phyloP scores from a whole-genome alignment of 2,797 vertebrate species.

The Calcarius lapponicus region DNA sequence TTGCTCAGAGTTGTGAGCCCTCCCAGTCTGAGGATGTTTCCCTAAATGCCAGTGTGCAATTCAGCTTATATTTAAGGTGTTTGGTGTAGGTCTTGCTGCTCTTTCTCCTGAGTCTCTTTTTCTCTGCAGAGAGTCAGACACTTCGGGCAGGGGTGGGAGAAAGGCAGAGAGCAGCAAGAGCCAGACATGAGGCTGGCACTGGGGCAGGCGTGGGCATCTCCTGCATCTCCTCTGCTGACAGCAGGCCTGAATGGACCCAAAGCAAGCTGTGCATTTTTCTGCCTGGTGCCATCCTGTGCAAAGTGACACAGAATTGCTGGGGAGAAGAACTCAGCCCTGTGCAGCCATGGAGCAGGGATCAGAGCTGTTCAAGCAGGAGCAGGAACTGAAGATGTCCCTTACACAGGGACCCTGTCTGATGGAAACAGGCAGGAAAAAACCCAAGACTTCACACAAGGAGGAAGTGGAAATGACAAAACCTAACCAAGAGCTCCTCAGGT shows the following conservation, averaged over 20 bases:
- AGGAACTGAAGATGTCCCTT: not conserved
- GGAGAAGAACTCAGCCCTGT: not conserved
- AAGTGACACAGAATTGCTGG: too few species aligned
- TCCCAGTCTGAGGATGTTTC: not conserved
- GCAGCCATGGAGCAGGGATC: accelerated
- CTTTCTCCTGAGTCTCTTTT: not conserved
- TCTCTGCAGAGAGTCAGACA: not conserved
- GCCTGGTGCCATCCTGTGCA: not conserved
- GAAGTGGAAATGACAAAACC: not conserved
- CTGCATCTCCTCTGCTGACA: not conserved
- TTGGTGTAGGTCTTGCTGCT: not conserved
- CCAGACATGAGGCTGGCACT: accelerated
- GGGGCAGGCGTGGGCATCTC: not conserved
- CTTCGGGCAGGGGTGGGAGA: not conserved
- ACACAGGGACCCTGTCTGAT: not conserved
- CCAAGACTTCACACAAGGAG: not conserved
- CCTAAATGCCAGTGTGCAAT: not conserved
- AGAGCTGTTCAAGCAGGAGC: not conserved
- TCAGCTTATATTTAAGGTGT: not conserved
- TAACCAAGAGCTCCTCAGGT: not conserved
- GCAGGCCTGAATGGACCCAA: not conserved
- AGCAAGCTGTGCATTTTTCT: accelerated
- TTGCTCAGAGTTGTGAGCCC: not conserved
- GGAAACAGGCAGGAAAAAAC: not conserved
- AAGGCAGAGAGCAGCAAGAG: not conserved